Base-by-base conservation (phyloP, 2,797 vertebrate genomes). In the Silurus aristotelis region DNA sequence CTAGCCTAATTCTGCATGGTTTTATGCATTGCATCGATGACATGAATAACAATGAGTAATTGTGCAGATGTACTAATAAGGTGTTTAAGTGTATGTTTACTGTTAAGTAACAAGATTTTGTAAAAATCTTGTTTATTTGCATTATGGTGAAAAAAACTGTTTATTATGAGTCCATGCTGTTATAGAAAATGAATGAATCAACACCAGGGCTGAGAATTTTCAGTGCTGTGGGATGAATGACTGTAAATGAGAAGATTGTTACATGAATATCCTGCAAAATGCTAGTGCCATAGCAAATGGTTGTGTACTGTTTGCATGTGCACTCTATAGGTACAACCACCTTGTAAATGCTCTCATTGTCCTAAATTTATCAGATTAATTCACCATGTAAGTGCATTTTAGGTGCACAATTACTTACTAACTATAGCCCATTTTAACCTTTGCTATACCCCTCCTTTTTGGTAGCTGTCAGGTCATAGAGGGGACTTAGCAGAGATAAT, bases 291-390 rank as follows among this genome's bases (percentile, higher is more conserved):
- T 14, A n/a, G 5, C 25, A 82, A 56, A 56, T 82, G 27, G 13
- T 66, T 83, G 31, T 22, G 66, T 71, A 48, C 20, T 52, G 52
- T 67, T 82, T 76, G 66, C 73, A 61, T 85, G 79, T 80, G 61
- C 25, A 77, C 15, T 20, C 15, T 58, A 25, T 31, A 58, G 55
- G 27, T 58, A 2, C 25, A 77, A 2, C 55, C 58, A 56, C 5
- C 12, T 73, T 55, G 22, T 55, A 73, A 15, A 12, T 73, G 52
- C 10, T 14, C 13, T 52, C 46, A 73, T 13, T 73, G 46, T 25
- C 46, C 71, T 6, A 15, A 55, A 15, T 9, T 13, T 46, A 71
- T 46, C 22, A 73, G 46, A 52, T 73, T 25, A 1, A 25, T 52
- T 55, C n/a, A n/a, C 46, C 12, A 55, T 25, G 17, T 14, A 52